Evolutionary conservation across 2,113 vertebrate species (phyloP).

Genomic region (Sinocyclocheilus anophthalmus): DNA sequence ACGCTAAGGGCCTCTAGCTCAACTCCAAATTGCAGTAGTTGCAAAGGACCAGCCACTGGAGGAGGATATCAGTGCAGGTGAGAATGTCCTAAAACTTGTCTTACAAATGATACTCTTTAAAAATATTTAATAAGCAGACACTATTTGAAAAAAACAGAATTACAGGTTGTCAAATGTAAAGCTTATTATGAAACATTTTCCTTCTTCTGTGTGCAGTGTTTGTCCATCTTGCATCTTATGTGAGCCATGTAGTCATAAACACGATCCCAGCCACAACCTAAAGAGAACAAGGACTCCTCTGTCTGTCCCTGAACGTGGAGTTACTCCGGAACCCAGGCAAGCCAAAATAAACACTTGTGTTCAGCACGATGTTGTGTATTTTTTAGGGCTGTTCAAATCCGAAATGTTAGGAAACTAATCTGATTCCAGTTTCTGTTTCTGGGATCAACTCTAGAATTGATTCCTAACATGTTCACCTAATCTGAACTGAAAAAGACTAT

Average conservation of each 20-base stretch:
- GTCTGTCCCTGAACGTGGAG: constrained; percentile 78
- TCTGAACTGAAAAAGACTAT: too few relatives aligned
- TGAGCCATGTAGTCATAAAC: constrained; percentile 85
- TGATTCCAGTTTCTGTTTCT: neutral
- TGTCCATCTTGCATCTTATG: constrained; percentile 92
- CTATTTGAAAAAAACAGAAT: neutral
- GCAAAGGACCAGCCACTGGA: constrained; percentile 85
- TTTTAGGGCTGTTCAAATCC: too few relatives aligned
- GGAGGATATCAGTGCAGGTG: constrained; percentile 98
- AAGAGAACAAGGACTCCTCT: constrained; percentile 89
- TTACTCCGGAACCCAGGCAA: constrained; percentile 79
- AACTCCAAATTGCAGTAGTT: constrained; percentile 87
- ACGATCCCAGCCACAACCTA: constrained; percentile 87
- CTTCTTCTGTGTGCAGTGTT: constrained; percentile 72
- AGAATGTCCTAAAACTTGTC: neutral
- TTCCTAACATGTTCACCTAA: neutral
- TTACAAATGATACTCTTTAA: neutral
- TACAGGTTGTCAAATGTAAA: neutral
- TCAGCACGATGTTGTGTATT: neutral
- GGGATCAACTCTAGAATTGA: neutral
- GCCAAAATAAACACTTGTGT: constrained; percentile 29
- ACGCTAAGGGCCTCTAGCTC: constrained; percentile 74
- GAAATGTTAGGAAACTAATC: too few relatives aligned
- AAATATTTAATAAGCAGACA: neutral
- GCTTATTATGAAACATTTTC: neutral